These are phyloP conservation scores for Danionella dracula DNA, from an alignment of 2,797 vertebrate genomes.

Conservation along the genomic window DNA sequence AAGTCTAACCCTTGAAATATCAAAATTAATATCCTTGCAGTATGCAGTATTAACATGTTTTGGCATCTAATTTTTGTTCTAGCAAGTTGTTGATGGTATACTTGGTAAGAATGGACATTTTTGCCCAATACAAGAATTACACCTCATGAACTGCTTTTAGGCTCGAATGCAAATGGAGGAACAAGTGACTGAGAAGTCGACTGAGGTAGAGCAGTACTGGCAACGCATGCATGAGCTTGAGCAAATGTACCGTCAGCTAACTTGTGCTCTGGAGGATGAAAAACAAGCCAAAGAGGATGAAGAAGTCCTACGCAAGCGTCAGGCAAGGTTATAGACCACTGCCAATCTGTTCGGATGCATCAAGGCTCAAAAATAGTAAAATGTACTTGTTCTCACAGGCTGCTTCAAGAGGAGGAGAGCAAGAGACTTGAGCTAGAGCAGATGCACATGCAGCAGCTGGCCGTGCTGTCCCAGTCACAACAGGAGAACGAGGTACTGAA, in stretches of 20 bases:
- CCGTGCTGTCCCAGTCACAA: slow-evolving; percentile 81
- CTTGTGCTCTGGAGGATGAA: slow-evolving; percentile 89
- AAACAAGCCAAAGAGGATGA: slow-evolving; percentile 86
- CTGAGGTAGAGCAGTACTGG: slow-evolving; percentile 88
- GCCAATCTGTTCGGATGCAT: neutral
- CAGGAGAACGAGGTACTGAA: slow-evolving; percentile 90
- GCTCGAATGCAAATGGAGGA: slow-evolving; percentile 92
- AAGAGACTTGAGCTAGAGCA: slow-evolving; percentile 87
- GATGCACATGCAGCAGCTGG: slow-evolving; percentile 84
- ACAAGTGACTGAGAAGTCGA: slow-evolving; percentile 90
- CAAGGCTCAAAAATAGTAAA: neutral
- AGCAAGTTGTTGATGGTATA: no score
- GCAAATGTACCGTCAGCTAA: slow-evolving; percentile 84
- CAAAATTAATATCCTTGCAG: no score
- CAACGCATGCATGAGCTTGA: slow-evolving; percentile 86
- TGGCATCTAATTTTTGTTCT: no score
- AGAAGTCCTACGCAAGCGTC: slow-evolving; percentile 83
- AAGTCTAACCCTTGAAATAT: no score
- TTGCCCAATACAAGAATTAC: no score
- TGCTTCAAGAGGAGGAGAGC: slow-evolving; percentile 85
- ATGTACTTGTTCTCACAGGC: slow-evolving; percentile 55
- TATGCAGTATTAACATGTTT: no score
- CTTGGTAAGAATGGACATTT: no score
- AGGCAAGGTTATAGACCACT: slow-evolving; percentile 74
- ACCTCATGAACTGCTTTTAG: slow-evolving; percentile 62